Conservation (phyloP, 1,140 invertebrate genomes). For the Andricus grossulariae region DNA sequence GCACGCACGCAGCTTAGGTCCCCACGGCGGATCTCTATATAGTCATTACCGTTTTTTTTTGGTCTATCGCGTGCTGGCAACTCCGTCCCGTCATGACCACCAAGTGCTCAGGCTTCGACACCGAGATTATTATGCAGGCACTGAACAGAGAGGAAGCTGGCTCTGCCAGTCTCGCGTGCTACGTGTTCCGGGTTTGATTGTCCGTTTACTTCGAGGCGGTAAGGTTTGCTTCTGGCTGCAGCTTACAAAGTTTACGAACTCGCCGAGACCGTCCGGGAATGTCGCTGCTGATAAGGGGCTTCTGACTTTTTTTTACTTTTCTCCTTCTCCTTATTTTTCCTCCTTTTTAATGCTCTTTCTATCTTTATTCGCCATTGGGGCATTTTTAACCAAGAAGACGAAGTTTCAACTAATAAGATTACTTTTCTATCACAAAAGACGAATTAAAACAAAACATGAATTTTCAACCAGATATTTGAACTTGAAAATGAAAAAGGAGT, state of each 20-base stretch:
- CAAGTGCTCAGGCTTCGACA: constrained; percentile 41
- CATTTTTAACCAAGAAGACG: too few relatives aligned
- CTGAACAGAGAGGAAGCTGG: constrained; percentile 33
- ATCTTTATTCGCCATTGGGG: too few relatives aligned
- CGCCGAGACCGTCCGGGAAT: constrained; percentile 48
- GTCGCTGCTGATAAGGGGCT: constrained; percentile 50
- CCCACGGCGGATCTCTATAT: constrained; percentile 38
- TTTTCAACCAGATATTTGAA: too few relatives aligned
- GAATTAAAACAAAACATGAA: too few relatives aligned
- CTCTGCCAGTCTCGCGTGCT: constrained; percentile 49
- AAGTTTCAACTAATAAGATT: too few relatives aligned
- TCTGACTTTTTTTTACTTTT: constrained; percentile 30
- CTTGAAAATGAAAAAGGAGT: too few relatives aligned
- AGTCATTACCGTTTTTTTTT: constrained; percentile 56
- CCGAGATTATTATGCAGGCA: constrained; percentile 62
- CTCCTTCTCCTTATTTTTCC: background rate
- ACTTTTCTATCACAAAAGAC: too few relatives aligned
- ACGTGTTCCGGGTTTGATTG: constrained; percentile 64
- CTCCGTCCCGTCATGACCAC: constrained; percentile 46
- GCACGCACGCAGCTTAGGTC: constrained; percentile 46
- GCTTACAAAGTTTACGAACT: constrained; percentile 51
- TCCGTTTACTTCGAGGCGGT: constrained; percentile 53
- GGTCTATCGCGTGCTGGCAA: constrained; percentile 50
- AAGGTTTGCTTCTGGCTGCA: constrained; percentile 40
- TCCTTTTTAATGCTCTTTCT: too few relatives aligned